Conservation (phyloP, 2,797 vertebrate genomes). For the Tympanoctomys barrerae region DNA sequence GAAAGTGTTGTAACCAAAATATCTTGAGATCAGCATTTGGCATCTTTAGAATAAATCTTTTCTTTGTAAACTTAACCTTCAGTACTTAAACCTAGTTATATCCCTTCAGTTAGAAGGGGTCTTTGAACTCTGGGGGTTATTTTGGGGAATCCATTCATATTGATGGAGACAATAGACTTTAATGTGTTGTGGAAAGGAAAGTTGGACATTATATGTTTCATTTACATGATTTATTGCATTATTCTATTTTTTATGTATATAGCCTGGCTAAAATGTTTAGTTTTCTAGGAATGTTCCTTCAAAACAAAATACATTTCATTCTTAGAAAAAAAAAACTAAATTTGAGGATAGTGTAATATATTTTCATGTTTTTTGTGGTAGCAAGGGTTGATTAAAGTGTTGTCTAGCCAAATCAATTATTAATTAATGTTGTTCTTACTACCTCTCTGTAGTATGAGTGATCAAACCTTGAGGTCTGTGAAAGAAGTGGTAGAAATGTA, state of each 20-base stretch:
- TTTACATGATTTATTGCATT: not conserved
- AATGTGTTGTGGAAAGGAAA: not conserved
- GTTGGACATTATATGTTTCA: not conserved
- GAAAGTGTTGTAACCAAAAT: not conserved
- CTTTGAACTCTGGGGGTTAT: not conserved
- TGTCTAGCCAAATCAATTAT: not conserved
- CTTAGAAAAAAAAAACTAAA: conserved; percentile 35
- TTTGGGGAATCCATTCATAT: conserved; percentile 12
- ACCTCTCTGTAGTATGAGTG: not conserved
- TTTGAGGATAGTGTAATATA: not conserved
- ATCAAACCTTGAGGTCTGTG: not conserved
- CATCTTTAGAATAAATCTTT: not conserved
- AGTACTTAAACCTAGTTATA: conserved; percentile 2
- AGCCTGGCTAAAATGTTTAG: not conserved
- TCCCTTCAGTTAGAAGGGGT: not conserved
- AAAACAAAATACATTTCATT: conserved; percentile 21
- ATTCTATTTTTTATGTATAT: not conserved
- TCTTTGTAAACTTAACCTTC: not conserved
- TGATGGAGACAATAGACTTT: not conserved
- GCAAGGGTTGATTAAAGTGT: not conserved
- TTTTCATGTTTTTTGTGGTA: conserved; percentile 21
- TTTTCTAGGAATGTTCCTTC: conserved; percentile 39
- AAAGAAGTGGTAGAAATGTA: not conserved
- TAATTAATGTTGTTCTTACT: not conserved
- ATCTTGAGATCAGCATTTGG: not conserved